Evolutionary conservation across 2,888 invertebrate genomes (phyloP).

Genomic region (Diaperis boleti): DNA sequence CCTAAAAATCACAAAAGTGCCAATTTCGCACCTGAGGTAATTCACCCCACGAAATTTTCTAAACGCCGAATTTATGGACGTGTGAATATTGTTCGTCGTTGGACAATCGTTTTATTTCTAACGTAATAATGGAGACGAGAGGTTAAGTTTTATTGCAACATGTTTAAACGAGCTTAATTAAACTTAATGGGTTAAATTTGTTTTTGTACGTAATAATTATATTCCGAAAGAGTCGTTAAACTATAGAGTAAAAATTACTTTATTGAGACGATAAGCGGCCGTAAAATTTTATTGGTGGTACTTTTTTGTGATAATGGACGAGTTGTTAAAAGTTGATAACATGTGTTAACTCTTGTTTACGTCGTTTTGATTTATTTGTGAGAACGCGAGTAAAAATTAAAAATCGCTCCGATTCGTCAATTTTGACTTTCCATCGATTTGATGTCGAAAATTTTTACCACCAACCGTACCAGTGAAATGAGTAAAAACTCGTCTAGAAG

Average conservation of each 20-base stretch:
- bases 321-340: not conserved
- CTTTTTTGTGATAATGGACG: not conserved
- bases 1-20: not conserved
- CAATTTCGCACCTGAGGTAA: not conserved
- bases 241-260: constrained; percentile 1
- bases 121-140: not conserved
- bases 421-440: too few species aligned
- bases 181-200: not conserved
- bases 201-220: not conserved
- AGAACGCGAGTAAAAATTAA: not conserved
- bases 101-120: not conserved
- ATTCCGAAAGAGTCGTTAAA: not conserved
- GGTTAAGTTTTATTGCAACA: not conserved
- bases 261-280: not conserved
- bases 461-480: too few species aligned
- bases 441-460: too few species aligned
- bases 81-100: not conserved
- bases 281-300: not conserved
- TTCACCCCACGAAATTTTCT: not conserved
- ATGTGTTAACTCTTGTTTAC: not conserved
- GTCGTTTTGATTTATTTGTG: not conserved
- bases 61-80: not conserved
- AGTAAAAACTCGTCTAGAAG: too few species aligned
- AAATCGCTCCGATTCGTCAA: too few species aligned
- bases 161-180: not conserved